Evolutionary conservation across 2,888 invertebrate genomes (phyloP).

Genomic region (Glyphotaelius pellucidus): DNA sequence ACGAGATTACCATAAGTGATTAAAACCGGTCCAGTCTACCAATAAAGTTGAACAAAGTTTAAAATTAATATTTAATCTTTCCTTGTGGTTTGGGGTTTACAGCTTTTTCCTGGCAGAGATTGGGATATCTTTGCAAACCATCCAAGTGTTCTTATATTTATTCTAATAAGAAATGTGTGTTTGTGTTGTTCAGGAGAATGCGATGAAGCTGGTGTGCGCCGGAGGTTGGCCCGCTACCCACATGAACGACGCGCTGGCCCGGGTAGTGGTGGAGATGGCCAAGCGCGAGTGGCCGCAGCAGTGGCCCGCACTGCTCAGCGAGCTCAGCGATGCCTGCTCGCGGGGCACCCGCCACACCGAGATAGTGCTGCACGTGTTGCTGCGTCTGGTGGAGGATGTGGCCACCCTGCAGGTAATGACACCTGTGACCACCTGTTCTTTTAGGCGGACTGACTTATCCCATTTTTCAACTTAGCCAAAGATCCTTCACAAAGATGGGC

Average conservation of each 20-base stretch:
- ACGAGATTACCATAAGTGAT: no score
- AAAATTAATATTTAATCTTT: no score
- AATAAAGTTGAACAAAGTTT: no score
- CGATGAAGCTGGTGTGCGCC: conserved; percentile 90
- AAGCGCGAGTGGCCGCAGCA: conserved; percentile 99
- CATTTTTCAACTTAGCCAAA: not conserved
- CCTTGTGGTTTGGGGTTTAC: no score
- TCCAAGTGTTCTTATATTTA: not conserved
- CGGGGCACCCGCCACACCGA: conserved; percentile 93
- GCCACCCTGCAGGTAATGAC: conserved; percentile 86
- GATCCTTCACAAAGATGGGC: not conserved
- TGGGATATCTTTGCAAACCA: not conserved
- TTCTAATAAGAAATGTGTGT: not conserved
- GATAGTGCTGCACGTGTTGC: conserved; percentile 91
- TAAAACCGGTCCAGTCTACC: no score
- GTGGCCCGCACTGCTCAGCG: conserved; percentile 91
- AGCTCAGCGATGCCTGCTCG: conserved; percentile 89
- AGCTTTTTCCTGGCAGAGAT: not conserved
- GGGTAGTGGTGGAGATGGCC: conserved; percentile 97
- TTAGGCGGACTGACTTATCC: not conserved
- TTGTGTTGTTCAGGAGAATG: conserved; percentile 80
- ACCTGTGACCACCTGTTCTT: not conserved
- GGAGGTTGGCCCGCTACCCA: conserved; percentile 86
- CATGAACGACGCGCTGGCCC: conserved; percentile 89
- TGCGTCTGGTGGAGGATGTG: conserved; percentile 95